Conservation (phyloP, 2,113 vertebrate species). For the Apodemus sylvaticus region DNA sequence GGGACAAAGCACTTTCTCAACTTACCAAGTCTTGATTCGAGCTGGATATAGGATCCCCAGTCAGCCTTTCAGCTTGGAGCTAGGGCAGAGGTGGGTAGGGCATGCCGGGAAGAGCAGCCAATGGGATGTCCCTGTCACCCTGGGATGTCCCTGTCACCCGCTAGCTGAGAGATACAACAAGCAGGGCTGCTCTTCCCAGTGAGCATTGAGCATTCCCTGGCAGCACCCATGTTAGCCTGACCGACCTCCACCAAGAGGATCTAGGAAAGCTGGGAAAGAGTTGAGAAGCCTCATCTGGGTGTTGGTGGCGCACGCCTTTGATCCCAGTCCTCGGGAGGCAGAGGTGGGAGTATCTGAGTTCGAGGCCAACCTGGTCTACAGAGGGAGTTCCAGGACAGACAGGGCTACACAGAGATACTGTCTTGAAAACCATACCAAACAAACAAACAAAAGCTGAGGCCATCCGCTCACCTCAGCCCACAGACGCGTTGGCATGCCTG, state of each 20-base stretch:
- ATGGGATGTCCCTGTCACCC: neutral
- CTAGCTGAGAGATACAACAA: neutral
- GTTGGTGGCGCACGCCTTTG: too few species aligned
- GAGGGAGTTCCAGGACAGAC: too few species aligned
- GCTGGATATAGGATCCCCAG: neutral
- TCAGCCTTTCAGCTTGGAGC: neutral
- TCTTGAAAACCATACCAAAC: too few species aligned
- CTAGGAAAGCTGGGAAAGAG: neutral
- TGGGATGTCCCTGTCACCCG: too few species aligned
- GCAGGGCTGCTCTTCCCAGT: neutral
- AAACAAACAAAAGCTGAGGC: neutral
- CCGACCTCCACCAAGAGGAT: neutral
- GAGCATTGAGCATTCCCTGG: neutral
- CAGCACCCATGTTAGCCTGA: neutral
- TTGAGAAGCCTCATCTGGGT: too few species aligned
- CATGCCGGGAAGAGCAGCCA: too few species aligned
- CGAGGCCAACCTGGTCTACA: too few species aligned
- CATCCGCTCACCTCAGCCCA: neutral
- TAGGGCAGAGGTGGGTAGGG: too few species aligned
- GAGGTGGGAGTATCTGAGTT: too few species aligned
- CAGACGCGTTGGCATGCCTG: too few species aligned
- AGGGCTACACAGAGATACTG: too few species aligned
- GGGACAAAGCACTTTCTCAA: neutral
- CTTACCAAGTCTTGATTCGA: accelerated
- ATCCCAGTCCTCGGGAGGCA: too few species aligned